phyloP scores from a whole-genome alignment of 2,888 invertebrate genomes.

The Rhorus exstirpatorius region DNA sequence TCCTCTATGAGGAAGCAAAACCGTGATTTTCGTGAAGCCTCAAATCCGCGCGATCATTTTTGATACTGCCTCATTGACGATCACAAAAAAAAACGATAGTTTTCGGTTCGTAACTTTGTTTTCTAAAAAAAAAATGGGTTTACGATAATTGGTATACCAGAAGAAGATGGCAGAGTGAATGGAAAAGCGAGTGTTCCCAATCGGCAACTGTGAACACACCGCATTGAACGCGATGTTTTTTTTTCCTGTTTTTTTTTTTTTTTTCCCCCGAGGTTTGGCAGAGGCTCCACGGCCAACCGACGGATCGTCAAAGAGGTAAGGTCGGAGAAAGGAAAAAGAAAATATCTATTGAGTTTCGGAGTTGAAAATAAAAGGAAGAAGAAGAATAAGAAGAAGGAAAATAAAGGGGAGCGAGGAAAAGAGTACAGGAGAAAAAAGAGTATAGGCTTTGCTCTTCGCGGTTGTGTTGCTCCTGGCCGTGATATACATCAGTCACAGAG shows the following conservation, averaged over 20 bases:
- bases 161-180: constrained; percentile 5
- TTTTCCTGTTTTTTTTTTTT: constrained; percentile 53
- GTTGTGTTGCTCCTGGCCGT: constrained; percentile 33
- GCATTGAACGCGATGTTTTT: not conserved
- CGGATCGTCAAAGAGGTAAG: constrained; percentile 45
- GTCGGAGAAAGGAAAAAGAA: constrained; percentile 32
- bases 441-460: constrained; percentile 15
- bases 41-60: too few relatives aligned
- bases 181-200: constrained; percentile 19
- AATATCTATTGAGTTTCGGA: constrained; percentile 39
- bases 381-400: constrained; percentile 13
- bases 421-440: constrained; percentile 8
- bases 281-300: constrained; percentile 75
- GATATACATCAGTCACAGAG: constrained; percentile 54
- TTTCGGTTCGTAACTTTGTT: not conserved
- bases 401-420: not conserved
- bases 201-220: constrained; percentile 1
- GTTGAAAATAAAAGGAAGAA: constrained; percentile 25
- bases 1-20: too few relatives aligned
- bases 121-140: constrained; percentile 29
- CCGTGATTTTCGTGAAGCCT: too few relatives aligned
- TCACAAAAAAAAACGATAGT: not conserved
- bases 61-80: too few relatives aligned
- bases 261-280: constrained; percentile 78
- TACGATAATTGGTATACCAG: constrained; percentile 1